Conservation (phyloP, 2,888 invertebrate species). For the Anagyrus pseudococci region DNA sequence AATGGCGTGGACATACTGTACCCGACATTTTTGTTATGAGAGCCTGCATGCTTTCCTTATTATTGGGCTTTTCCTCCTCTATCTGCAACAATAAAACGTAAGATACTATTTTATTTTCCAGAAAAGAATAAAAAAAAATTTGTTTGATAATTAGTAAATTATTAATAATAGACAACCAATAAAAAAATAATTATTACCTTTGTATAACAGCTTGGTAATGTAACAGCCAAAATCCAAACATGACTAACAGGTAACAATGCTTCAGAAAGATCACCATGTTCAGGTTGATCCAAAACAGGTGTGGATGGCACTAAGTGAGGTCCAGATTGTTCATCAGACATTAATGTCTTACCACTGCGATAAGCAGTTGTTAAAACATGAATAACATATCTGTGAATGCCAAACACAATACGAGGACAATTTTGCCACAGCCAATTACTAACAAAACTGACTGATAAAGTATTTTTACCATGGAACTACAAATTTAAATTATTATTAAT, state of each 20-base stretch:
- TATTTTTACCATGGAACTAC: slow-evolving; percentile 77
- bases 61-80: slow-evolving; percentile 42
- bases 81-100: slow-evolving; percentile 40
- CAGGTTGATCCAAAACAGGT: slow-evolving; percentile 69
- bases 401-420: slow-evolving; percentile 76
- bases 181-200: slow-evolving; percentile 51
- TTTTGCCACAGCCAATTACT: slow-evolving; percentile 84
- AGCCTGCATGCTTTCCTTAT: slow-evolving; percentile 47
- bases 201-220: slow-evolving; percentile 66
- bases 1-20: slow-evolving; percentile 71
- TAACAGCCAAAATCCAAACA: slow-evolving; percentile 75
- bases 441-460: slow-evolving; percentile 77
- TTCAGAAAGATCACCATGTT: slow-evolving; percentile 48
- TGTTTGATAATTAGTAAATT: neutral
- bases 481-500: slow-evolving; percentile 39
- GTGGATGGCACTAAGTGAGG: slow-evolving; percentile 75
- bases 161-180: neutral
- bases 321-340: slow-evolving; percentile 54
- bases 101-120: neutral
- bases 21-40: slow-evolving; percentile 56
- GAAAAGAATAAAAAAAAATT: no score
- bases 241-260: slow-evolving; percentile 69
- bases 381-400: slow-evolving; percentile 75
- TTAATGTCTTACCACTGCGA: slow-evolving; percentile 57
- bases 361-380: slow-evolving; percentile 69